Percentiles rank a stretch among this genome's conserved stretches.
Evolutionary conservation across 2,888 invertebrate species (phyloP).

Genomic region (Deroplatys truncata): DNA sequence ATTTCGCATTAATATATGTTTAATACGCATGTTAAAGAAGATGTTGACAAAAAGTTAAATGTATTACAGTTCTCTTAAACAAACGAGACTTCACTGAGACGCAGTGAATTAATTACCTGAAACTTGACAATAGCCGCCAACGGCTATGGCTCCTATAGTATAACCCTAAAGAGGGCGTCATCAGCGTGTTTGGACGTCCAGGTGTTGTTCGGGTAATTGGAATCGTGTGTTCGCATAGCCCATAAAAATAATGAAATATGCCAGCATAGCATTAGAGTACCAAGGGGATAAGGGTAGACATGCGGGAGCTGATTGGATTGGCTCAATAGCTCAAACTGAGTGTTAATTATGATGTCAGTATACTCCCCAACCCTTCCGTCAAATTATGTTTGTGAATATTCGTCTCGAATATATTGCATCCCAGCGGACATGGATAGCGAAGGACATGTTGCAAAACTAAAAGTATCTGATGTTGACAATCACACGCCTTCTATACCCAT

Average conservation of each 20-base stretch:
- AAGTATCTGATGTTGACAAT: too few species aligned
- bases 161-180: neutral
- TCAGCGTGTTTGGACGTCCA: neutral
- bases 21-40: too few species aligned
- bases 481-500: too few species aligned
- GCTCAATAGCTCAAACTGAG: neutral
- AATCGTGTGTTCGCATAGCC: neutral
- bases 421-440: too few species aligned
- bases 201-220: neutral
- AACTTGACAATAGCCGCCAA: neutral
- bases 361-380: neutral
- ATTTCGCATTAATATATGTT: too few species aligned
- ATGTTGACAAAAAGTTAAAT: too few species aligned
- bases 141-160: neutral
- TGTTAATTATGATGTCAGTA: neutral
- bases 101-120: neutral
- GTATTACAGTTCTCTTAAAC: neutral
- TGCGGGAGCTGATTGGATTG: neutral
- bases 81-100: too few species aligned
- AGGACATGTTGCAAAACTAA: too few species aligned
- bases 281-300: neutral
- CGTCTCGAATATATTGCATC: too few species aligned
- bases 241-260: neutral
- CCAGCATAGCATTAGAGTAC: neutral
- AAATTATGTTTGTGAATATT: neutral